Evolutionary conservation across 2,888 invertebrate genomes (phyloP), one percentile per base, ranked within the genome.

Genomic region (Phengaris alcon): DNA sequence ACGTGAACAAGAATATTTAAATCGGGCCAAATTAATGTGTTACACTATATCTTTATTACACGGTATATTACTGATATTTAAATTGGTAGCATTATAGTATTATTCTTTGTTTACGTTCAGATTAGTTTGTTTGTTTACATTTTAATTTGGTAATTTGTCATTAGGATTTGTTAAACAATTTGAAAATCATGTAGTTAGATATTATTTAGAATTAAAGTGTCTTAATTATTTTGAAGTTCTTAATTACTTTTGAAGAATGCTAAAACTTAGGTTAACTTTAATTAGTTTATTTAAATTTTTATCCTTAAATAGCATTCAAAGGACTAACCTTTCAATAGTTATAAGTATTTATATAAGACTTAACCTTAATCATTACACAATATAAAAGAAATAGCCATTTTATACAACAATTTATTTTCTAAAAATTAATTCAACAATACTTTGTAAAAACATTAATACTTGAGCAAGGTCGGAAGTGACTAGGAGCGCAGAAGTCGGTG

Each of bases 341-440:
- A 22, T 22, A 22, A 22, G 22, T 22, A 35, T n/a, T n/a, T n/a
- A n/a, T 15, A 12, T 44, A 44, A 35, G 59, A 22, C 35, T 64
- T 64, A 64, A 64, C 64, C 64, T 64, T 35, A 52, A 35, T 9
- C 22, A 22, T 6, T 6, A 64, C 22, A 64, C 13, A 64, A 13
- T 44, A 12, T 22, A 64, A 59, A 64, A 64, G 12, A 13, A 35
- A 59, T 35, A 35, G 6, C 6, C 35, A 44, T 64, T 52, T 10
- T 10, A 52, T 10, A 64, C 12, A 64, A 64, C 64, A 64, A 64
- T 64, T 64, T 64, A 64, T 64, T 64, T 35, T 6, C 35, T 64
- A 64, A 64, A 64, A 64, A 64, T 64, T 12, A 44, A 35, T 64
- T 35, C 12, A 64, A 64, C 64, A 44, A 64, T 64, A 64, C 64